phyloP scores from a whole-genome alignment of 2,113 vertebrate species.

The Microcebus ravelobensis region DNA sequence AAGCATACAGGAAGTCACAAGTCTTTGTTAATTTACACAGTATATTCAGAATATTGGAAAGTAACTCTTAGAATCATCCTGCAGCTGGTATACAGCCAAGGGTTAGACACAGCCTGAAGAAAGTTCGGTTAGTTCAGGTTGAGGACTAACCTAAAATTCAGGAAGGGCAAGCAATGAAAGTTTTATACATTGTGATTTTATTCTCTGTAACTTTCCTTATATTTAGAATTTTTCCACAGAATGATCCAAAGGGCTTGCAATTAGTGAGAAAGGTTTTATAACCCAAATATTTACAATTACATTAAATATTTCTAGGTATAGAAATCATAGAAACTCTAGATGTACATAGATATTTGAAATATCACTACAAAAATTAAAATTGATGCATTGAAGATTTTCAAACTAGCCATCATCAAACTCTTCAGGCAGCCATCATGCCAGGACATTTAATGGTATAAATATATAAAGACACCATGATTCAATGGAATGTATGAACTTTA shows the following conservation, averaged over 20 bases:
- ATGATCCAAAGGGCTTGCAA: not conserved
- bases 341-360: not conserved
- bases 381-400: not conserved
- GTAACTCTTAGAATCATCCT: not conserved
- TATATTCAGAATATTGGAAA: not conserved
- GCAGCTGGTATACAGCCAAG: not conserved
- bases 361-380: not conserved
- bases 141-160: not conserved
- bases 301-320: not conserved
- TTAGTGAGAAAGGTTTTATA: not conserved
- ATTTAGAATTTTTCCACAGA: not conserved
- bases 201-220: not conserved
- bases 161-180: not conserved
- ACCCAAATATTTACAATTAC: not conserved
- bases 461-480: not conserved
- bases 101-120: not conserved
- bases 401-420: not conserved
- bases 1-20: not conserved
- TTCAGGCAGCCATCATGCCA: not conserved
- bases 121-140: not conserved
- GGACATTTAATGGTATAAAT: not conserved
- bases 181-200: not conserved
- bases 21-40: not conserved
- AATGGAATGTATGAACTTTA: not conserved
- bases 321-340: not conserved